A percentile compares a stretch with the other conserved stretches of the same genome.
Conservation (phyloP, 2,888 invertebrate genomes). For the Mactromeris polynyma region DNA sequence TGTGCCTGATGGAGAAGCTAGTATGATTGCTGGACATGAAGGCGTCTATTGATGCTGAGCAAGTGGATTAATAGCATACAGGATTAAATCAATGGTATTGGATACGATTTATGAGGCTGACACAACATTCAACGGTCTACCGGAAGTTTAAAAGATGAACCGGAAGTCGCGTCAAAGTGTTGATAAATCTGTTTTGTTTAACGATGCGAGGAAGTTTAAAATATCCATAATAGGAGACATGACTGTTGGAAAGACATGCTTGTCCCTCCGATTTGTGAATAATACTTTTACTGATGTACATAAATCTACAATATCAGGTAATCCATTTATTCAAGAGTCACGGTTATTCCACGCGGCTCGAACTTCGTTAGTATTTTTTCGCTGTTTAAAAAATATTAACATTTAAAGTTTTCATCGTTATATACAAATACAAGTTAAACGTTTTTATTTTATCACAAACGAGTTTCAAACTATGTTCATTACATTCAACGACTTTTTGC, state of each 20-base stretch:
- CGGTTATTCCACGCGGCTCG: too few species aligned
- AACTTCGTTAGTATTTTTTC: too few species aligned
- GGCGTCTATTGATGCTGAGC: not conserved
- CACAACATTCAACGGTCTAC: not conserved
- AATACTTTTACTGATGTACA: constrained; percentile 45
- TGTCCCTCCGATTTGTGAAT: constrained; percentile 50
- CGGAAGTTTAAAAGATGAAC: constrained; percentile 10
- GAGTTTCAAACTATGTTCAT: too few species aligned
- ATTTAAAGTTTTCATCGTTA: too few species aligned
- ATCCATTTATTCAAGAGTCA: too few species aligned
- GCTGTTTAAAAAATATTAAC: too few species aligned
- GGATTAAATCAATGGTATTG: not conserved
- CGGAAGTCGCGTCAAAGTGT: not conserved
- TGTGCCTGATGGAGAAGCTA: too few species aligned
- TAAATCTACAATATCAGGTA: constrained; percentile 57
- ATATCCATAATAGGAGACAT: constrained; percentile 55
- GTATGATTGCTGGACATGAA: not conserved
- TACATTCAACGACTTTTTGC: too few species aligned
- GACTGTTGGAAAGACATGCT: constrained; percentile 53
- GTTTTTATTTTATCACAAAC: too few species aligned
- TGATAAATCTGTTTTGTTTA: not conserved
- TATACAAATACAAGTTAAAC: too few species aligned
- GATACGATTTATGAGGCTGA: not conserved
- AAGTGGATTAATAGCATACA: not conserved
- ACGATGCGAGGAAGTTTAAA: constrained; percentile 41